Evolutionary conservation across 2,888 invertebrate genomes (phyloP).

Genomic region (Chaetoderma sp.): DNA sequence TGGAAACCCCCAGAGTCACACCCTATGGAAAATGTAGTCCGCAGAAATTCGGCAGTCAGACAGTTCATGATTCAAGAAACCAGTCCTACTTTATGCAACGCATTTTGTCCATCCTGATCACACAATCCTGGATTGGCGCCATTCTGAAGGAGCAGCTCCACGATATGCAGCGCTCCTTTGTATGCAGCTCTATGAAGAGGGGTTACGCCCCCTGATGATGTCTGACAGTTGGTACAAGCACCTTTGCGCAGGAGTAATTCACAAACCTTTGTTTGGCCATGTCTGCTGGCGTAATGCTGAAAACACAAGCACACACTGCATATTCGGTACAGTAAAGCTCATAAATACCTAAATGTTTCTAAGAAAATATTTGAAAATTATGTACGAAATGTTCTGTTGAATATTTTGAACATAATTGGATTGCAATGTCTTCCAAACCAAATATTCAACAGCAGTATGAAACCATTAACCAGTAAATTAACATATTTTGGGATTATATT

Average conservation of each 20-base stretch:
- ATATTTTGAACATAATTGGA: no score
- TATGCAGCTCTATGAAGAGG: conserved; percentile 86
- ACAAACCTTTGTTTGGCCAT: conserved; percentile 81
- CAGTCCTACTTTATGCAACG: conserved; percentile 82
- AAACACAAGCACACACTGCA: conserved; percentile 23
- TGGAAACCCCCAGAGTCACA: background rate
- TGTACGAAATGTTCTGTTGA: no score
- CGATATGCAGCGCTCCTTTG: conserved; percentile 76
- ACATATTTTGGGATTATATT: no score
- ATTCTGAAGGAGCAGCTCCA: conserved; percentile 74
- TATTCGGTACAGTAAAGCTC: background rate
- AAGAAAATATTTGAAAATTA: background rate
- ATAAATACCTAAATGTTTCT: no score
- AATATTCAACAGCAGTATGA: no score
- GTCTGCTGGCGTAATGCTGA: conserved; percentile 86
- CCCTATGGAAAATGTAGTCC: no score
- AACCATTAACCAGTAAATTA: no score
- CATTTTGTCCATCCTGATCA: conserved; percentile 86
- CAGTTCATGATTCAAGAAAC: no score
- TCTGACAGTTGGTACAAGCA: conserved; percentile 81
- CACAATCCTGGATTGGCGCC: conserved; percentile 75
- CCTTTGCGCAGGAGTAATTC: conserved; percentile 78
- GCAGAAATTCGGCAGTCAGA: no score
- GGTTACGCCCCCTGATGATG: conserved; percentile 82
- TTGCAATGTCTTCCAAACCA: no score